Evolutionary conservation across 2,888 invertebrate species (phyloP).

Genomic region (Sepiola atlantica): DNA sequence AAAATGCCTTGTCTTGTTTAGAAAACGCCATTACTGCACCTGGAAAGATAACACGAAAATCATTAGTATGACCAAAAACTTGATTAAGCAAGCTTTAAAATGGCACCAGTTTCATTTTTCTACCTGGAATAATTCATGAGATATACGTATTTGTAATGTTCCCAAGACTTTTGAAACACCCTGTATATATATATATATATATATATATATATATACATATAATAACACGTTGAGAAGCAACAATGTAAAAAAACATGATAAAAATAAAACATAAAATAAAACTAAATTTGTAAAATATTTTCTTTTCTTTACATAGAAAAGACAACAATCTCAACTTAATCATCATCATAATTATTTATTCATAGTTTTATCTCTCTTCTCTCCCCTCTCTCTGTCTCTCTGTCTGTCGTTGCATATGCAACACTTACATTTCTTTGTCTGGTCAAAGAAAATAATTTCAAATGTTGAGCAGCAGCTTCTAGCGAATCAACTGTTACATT

Average conservation of each 20-base stretch:
- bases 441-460: background rate
- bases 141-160: no score
- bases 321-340: background rate
- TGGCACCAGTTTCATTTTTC: no score
- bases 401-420: background rate
- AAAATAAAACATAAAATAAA: background rate
- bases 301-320: background rate
- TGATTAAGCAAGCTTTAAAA: no score
- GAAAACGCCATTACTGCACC: no score
- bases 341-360: background rate
- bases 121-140: no score
- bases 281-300: background rate
- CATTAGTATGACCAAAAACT: no score
- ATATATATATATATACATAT: no score
- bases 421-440: background rate
- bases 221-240: background rate
- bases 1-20: no score
- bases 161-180: no score
- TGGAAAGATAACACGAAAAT: no score
- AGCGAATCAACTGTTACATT: background rate
- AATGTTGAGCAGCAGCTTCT: constrained; percentile 3
- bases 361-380: background rate
- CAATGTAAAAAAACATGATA: background rate
- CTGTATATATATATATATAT: no score
- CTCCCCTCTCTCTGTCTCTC: no score